A percentile compares a stretch with the other conserved stretches of the same genome.
These are phyloP conservation scores for Strix uralensis DNA, from an alignment of 2,113 vertebrate genomes.

Conservation along the genomic window DNA sequence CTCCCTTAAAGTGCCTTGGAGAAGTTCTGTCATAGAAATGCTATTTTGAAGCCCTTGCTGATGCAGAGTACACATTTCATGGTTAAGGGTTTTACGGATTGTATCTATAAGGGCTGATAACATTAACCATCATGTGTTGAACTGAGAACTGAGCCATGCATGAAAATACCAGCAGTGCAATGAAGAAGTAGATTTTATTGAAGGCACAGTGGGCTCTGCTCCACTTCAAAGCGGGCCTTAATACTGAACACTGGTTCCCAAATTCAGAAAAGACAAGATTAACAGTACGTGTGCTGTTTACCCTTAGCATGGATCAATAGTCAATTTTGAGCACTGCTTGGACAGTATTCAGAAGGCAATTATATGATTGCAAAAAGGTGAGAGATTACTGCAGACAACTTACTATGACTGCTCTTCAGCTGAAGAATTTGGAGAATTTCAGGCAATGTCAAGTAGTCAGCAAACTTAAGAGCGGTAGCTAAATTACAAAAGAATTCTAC, in stretches of 20 bases:
- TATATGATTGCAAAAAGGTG: not conserved
- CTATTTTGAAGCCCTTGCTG: not conserved
- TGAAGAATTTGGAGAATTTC: not conserved
- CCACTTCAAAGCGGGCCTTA: not conserved
- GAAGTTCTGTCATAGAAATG: not conserved
- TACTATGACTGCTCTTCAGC: not conserved
- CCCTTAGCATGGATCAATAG: not conserved
- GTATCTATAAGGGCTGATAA: not conserved
- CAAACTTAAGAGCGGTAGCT: not conserved
- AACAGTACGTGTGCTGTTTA: not conserved
- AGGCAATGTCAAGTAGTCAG: not conserved
- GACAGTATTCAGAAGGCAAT: conserved; percentile 4
- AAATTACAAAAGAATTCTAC: not conserved
- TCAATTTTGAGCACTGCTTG: not conserved
- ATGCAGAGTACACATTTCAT: not conserved
- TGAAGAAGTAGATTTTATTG: not conserved
- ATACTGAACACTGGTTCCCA: not conserved
- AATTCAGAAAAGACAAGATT: not conserved
- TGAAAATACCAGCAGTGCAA: not conserved
- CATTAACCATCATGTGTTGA: not conserved
- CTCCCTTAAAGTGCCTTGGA: not conserved
- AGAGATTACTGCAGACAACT: not conserved
- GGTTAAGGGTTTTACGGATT: not conserved
- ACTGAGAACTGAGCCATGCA: not conserved
- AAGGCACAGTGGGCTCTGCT: not conserved